Conservation (phyloP, 1,140 invertebrate species). For the Archivesica marissinica region DNA sequence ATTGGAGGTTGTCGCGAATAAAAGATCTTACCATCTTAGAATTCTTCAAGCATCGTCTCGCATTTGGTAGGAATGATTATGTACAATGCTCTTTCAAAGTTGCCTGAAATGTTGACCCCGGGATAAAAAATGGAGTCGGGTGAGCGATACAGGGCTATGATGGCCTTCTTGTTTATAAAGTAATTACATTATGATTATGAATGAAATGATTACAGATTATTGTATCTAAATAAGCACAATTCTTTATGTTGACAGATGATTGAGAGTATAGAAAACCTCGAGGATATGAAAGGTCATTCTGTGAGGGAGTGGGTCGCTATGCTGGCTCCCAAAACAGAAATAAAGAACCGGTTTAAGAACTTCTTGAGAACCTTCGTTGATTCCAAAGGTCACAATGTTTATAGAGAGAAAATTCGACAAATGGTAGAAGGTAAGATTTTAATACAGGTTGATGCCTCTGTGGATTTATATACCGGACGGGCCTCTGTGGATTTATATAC, state of each 20-base stretch:
- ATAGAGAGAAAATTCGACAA: slow-evolving; percentile 95
- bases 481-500: too few relatives aligned
- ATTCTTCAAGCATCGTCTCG: too few relatives aligned
- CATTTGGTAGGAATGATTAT: too few relatives aligned
- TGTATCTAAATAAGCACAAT: not conserved
- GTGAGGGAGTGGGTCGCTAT: slow-evolving; percentile 98
- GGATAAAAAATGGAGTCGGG: too few relatives aligned
- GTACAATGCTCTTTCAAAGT: too few relatives aligned
- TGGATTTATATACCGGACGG: too few relatives aligned
- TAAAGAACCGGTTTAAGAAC: slow-evolving; percentile 98
- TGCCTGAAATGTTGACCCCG: too few relatives aligned
- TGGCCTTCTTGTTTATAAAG: too few relatives aligned
- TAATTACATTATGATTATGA: too few relatives aligned
- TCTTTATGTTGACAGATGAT: slow-evolving; percentile 88
- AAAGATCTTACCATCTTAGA: too few relatives aligned
- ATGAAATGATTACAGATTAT: not conserved
- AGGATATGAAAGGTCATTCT: slow-evolving; percentile 95
- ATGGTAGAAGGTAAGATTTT: slow-evolving; percentile 94
- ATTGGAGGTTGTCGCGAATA: too few relatives aligned
- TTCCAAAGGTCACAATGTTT: slow-evolving; percentile 93
- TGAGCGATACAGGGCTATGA: too few relatives aligned
- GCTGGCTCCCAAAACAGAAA: slow-evolving; percentile 97
- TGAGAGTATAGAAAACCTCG: slow-evolving; percentile 99
- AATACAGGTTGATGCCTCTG: not conserved
- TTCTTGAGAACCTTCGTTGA: slow-evolving; percentile 96